phyloP scores from a whole-genome alignment of 2,888 invertebrate genomes.

The Hofmannophila pseudospretella region DNA sequence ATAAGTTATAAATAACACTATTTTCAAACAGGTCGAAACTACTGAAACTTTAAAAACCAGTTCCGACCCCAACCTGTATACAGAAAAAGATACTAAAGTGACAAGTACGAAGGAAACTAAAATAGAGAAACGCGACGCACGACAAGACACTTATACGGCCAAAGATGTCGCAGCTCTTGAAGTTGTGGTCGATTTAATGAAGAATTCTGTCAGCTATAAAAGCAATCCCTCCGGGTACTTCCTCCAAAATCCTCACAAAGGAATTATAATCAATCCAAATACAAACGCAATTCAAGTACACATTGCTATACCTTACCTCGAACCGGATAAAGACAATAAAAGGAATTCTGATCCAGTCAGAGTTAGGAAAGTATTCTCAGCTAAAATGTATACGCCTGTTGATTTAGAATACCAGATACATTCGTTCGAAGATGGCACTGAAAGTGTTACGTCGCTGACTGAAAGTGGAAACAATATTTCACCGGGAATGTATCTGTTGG shows the following conservation, averaged over 20 bases:
- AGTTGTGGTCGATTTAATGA: constrained; percentile 50
- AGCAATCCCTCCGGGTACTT: not conserved
- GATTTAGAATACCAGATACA: constrained; percentile 56
- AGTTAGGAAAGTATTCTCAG: constrained; percentile 50
- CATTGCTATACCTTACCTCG: constrained; percentile 42
- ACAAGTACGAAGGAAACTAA: constrained; percentile 7
- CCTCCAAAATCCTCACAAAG: not conserved
- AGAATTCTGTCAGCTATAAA: constrained; percentile 17
- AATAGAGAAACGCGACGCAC: constrained; percentile 26
- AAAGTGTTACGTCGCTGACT: constrained; percentile 8
- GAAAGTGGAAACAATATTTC: constrained; percentile 19
- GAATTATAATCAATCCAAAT: not conserved
- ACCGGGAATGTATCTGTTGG: constrained; percentile 47
- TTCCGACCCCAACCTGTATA: not conserved
- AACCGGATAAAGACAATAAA: constrained; percentile 23
- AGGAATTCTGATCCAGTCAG: constrained; percentile 33
- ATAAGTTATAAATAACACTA: not conserved
- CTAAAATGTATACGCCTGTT: constrained; percentile 50
- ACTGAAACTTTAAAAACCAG: not conserved
- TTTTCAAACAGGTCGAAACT: not conserved
- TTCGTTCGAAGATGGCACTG: constrained; percentile 29
- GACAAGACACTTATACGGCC: constrained; percentile 35
- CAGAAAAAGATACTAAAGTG: not conserved
- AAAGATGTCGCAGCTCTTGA: constrained; percentile 53
- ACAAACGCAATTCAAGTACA: constrained; percentile 54